phyloP scores from a whole-genome alignment of 2,888 invertebrate genomes.

The Tryphoninae sp. region DNA sequence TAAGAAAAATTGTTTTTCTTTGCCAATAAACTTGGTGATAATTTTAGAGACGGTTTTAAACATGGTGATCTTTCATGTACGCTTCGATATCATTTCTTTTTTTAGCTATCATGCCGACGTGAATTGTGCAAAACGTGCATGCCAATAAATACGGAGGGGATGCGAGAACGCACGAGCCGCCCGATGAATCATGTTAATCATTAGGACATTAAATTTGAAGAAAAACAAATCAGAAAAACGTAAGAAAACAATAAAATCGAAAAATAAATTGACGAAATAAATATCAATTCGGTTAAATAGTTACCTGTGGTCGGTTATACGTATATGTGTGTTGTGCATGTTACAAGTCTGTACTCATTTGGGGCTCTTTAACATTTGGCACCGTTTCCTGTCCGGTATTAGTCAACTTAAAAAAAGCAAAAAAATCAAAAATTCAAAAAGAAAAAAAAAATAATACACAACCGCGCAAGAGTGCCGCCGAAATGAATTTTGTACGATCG shows the following conservation, averaged over 20 bases:
- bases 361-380: slow-evolving; percentile 80
- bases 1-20: not conserved
- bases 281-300: slow-evolving; percentile 77
- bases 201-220: slow-evolving; percentile 7
- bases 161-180: slow-evolving; percentile 63
- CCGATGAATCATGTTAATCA: slow-evolving; percentile 51
- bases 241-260: slow-evolving; percentile 49
- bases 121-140: slow-evolving; percentile 73
- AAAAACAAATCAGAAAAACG: slow-evolving; percentile 43
- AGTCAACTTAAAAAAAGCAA: slow-evolving; percentile 81
- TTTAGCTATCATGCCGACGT: slow-evolving; percentile 66
- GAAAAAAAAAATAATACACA: slow-evolving; percentile 69
- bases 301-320: slow-evolving; percentile 80
- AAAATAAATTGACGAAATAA: slow-evolving; percentile 62
- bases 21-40: slow-evolving; percentile 30
- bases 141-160: slow-evolving; percentile 68
- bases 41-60: slow-evolving; percentile 18
- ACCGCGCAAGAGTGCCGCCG: slow-evolving; percentile 48
- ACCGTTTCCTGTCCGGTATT: slow-evolving; percentile 80
- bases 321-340: slow-evolving; percentile 79
- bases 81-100: slow-evolving; percentile 48
- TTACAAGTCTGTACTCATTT: slow-evolving; percentile 81
- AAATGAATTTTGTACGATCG: slow-evolving; percentile 23
- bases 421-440: slow-evolving; percentile 78
- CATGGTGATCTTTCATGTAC: slow-evolving; percentile 59